Base-by-base conservation (phyloP, 1,140 invertebrate species). In the Campodea augens region DNA sequence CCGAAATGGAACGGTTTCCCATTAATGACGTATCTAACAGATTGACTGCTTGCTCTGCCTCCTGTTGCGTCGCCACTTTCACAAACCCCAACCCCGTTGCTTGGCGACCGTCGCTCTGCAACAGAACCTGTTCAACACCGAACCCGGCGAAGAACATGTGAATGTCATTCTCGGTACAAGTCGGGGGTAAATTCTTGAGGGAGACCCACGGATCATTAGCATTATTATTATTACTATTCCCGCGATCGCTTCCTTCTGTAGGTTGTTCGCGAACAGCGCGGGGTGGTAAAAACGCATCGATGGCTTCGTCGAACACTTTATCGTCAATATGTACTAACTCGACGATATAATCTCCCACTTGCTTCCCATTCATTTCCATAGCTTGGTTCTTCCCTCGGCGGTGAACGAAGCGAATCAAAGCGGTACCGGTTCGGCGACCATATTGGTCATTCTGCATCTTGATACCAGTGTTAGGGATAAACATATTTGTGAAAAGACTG, bases 361-460 rank as follows among this genome's bases (percentile, higher is more conserved):
- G 56, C 21, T 67, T 64, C 3, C 67, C 71, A 56, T 73, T 71
- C 2, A 57, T 54, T n/a, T 59, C 61, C 4, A 91, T 54, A 0
- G 83, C 84, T 37, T 77, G 67, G 23, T 75, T 67, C 43, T 79
- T 79, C 32, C 75, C 75, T 5, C 53, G 18, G 71, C 73, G 1
- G 64, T 56, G 46, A 4, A 66, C 68, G 57, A 92, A 91, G 51
- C 76, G 72, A 1, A 92, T 72, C 55, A 75, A 87, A 7, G 78
- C 84, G 20, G 78, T 74, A 1, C 86, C 86, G 0, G 76, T 79
- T 7, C 80, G 69, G 22, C 76, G 72, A 0, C 88, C 86, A 49
- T 76, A 70, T 12, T 74, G 71, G 51, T 89, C 80, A 55, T 78
- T 83, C 5, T 86, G 75, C 51, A 92, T 68, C 60, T 90, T 90